Conservation (phyloP, 2,113 vertebrate genomes). For the Hemibagrus wyckioides region DNA sequence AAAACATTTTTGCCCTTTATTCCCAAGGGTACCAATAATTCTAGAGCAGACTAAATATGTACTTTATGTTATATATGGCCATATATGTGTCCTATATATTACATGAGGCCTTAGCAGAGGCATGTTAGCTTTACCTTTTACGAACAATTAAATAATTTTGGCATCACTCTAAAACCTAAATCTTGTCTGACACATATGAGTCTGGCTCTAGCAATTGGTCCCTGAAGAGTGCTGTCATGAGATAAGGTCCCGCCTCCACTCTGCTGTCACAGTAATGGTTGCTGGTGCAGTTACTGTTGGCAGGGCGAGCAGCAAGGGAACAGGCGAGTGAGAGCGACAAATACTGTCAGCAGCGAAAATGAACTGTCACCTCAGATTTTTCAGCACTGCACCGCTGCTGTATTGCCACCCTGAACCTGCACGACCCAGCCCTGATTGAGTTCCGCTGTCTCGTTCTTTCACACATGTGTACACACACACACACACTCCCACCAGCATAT, state of each 20-base stretch:
- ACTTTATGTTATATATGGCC: neutral
- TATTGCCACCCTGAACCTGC: conserved; percentile 83
- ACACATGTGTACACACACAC: neutral
- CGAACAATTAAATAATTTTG: conserved; percentile 41
- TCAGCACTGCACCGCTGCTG: conserved; percentile 77
- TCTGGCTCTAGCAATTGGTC: conserved; percentile 54
- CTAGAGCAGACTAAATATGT: neutral
- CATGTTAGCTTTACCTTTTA: conserved; percentile 15
- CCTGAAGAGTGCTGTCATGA: conserved; percentile 47
- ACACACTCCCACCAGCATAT: conserved; percentile 28
- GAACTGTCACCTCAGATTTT: conserved; percentile 92
- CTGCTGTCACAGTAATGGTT: conserved; percentile 55
- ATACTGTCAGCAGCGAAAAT: conserved; percentile 85
- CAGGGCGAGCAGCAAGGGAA: conserved; percentile 74
- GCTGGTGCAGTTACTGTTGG: conserved; percentile 54
- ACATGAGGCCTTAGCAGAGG: neutral
- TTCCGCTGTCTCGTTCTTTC: conserved; percentile 82
- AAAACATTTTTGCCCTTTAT: neutral
- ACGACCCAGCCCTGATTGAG: conserved; percentile 87
- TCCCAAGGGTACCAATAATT: neutral
- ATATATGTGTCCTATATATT: neutral
- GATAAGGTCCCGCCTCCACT: conserved; percentile 49
- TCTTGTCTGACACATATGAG: conserved; percentile 34
- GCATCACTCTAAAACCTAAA: conserved; percentile 30
- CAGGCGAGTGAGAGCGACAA: conserved; percentile 84